Base-by-base conservation (phyloP, 2,113 vertebrate genomes). In the Parotia lawesii region DNA sequence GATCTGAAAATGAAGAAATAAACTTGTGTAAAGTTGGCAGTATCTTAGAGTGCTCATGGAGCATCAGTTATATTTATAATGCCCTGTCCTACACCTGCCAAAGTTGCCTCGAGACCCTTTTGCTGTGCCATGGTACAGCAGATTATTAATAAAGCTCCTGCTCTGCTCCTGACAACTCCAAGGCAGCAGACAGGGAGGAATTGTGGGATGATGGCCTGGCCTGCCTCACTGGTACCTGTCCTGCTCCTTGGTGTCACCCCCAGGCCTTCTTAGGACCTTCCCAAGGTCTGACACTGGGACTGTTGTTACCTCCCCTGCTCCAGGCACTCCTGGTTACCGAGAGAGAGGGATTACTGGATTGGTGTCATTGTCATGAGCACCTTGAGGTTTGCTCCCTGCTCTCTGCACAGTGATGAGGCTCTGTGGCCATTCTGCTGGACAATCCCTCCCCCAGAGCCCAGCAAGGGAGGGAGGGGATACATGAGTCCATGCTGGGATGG, bases 1-100 rank as follows among this genome's bases (percentile, higher is more conserved):
- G 94, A 71, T 95, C 93, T 95, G 87, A 92, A 90, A 95, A 87
- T 71, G 83, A 88, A 94, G 93, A 92, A 94, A 96, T 90, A 92
- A 96, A 93, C 86, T 89, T 93, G 93, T 90, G 70, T 84, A 85
- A 92, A 95, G 77, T 80, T 84, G 73, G 87, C 84, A 85, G 85
- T 31, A 72, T 16, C 87, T 91, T 78, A 45, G 38, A 91, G 48
- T 51, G 70, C 50, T 94, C 91, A 21, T 61, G 7, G 45, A 90
- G 83, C 75, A 87, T 57, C 90, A 85, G 53, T 78, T 80, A 33
- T 38, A 73, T 89, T 62, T 89, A 48, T 78, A 87, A 90, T 81
- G 96, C 88, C 89, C 93, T 94, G 78, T 85, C 81, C 91, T 87
- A 74, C 76, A 69, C 61, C 92, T 92, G 88, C 88, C 86, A 74